Evolutionary conservation across 2,113 vertebrate species (phyloP).

Genomic region (Grammomys dolichurus): DNA sequence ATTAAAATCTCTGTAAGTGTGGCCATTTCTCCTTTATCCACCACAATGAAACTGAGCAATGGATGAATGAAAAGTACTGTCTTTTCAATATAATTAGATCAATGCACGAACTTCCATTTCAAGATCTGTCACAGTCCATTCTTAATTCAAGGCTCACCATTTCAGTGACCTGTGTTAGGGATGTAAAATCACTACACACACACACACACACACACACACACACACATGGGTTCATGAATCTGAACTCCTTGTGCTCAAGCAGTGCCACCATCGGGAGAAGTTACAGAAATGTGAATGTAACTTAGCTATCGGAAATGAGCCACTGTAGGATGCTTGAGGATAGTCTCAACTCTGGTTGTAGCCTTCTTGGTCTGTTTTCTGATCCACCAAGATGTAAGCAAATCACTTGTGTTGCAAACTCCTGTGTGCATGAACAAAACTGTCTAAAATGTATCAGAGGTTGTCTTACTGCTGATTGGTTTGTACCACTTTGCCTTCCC

Average conservation of each 20-base stretch:
- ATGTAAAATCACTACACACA: neutral
- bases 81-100: neutral
- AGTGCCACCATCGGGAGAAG: neutral
- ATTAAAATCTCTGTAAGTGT: neutral
- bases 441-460: too few relatives aligned
- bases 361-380: neutral
- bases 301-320: neutral
- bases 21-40: neutral
- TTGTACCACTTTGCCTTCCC: too few relatives aligned
- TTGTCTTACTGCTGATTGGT: too few relatives aligned
- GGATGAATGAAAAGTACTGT: neutral
- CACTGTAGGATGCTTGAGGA: neutral
- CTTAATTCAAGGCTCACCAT: conserved; percentile 1
- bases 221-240: neutral
- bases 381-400: too few relatives aligned
- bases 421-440: too few relatives aligned
- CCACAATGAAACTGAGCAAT: neutral
- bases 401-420: too few relatives aligned
- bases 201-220: neutral
- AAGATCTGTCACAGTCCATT: neutral
- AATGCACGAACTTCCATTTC: neutral
- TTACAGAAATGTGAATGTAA: neutral
- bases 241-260: neutral
- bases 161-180: neutral
- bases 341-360: neutral